Evolutionary conservation across 2,888 invertebrate species (phyloP), one percentile per base, ranked within the genome.

Genomic region (Phrixothrix hirtus): DNA sequence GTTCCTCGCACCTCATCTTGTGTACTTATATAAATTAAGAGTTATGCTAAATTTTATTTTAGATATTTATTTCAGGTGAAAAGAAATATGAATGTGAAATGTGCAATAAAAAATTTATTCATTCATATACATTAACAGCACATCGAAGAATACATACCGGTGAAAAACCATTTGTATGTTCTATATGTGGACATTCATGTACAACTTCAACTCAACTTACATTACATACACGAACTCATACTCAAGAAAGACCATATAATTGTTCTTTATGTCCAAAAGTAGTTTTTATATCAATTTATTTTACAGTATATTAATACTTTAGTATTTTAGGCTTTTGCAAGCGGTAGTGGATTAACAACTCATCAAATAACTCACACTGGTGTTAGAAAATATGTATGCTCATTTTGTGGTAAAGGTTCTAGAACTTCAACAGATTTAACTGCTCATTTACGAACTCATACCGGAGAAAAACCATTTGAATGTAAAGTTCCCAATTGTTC

Each of bases 101-200:
- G 26, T 69, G 68, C 29, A 51, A 60, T 15, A 68, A 65, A 39
- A 60, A 55, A 43, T 69, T 69, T 42, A 63, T 65, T 35, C 67
- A 68, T 50, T 54, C 59, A 0, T 68, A 62, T 38, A 65, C 68
- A 1, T 50, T 69, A 47, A 66, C 62, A 32, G 62, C 60, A 2
- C 68, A 69, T 50, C 49, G 59, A 30, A 57, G 67, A 35, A 59
- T 62, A 12, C 68, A 69, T 45, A 67, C 59, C 1, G 66, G 66
- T 9, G 65, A 67, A 42, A 68, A 65, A 53, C 65, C 64, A 1
- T 68, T 58, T 44, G 57, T 69, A 2, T 69, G 68, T 52, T 62
- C 61, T 15, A 52, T 45, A n/a, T 69, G 68, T 48, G 68, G 66
- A 9, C 59, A 62, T 54, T 48, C 65, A 2, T 67, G 63, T 54